Evolutionary conservation across 2,797 vertebrate species (phyloP).

Genomic region (Mormyrops attenuatus): DNA sequence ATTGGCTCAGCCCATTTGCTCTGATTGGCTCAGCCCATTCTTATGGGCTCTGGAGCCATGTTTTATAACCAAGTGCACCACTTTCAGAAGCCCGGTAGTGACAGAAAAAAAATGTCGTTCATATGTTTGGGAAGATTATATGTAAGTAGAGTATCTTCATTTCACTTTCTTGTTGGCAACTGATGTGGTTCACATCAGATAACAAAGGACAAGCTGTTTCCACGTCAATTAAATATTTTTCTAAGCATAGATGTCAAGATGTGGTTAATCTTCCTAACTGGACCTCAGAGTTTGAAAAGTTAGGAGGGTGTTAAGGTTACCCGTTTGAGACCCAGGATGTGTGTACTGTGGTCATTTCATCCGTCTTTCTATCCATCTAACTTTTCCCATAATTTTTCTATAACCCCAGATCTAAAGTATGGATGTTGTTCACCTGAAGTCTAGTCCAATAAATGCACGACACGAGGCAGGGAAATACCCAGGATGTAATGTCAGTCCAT

Average conservation of each 20-base stretch:
- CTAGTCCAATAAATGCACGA: background rate
- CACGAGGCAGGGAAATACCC: background rate
- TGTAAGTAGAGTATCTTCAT: background rate
- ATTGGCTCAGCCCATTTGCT: conserved; percentile 23
- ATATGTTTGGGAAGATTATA: background rate
- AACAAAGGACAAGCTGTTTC: background rate
- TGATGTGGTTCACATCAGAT: background rate
- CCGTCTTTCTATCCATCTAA: background rate
- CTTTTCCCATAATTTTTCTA: background rate
- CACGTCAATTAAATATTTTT: background rate
- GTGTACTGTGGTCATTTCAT: background rate
- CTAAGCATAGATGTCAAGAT: background rate
- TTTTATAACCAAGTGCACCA: too few species aligned
- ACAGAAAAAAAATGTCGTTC: background rate
- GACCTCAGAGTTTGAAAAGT: background rate
- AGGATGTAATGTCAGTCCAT: background rate
- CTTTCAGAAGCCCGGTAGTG: background rate
- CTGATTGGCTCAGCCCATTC: conserved; percentile 19
- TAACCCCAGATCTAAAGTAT: background rate
- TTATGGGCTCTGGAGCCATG: background rate
- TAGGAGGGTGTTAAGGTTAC: background rate
- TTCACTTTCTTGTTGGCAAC: background rate
- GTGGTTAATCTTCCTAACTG: background rate
- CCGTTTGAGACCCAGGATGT: background rate
- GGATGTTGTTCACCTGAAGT: background rate